These are phyloP conservation scores for Timema podura DNA, from an alignment of 2,888 invertebrate species.

Conservation along the genomic window DNA sequence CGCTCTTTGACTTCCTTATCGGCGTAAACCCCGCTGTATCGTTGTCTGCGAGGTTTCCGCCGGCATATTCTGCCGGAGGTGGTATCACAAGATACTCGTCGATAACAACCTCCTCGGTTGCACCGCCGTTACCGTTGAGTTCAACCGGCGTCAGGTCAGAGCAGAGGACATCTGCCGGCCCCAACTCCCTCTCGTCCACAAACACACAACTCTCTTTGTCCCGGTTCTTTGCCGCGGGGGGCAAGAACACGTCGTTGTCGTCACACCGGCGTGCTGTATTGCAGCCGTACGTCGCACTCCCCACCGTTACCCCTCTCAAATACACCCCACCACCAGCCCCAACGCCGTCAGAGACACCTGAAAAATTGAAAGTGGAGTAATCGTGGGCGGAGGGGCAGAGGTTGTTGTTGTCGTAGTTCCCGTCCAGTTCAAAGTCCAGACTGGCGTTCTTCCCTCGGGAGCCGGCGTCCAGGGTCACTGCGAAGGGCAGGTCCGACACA, in stretches of 20 bases:
- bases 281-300: too few relatives aligned
- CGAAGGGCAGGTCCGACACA: conserved; percentile 26
- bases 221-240: too few relatives aligned
- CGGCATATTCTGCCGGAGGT: conserved; percentile 41
- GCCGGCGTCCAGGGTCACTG: conserved; percentile 16
- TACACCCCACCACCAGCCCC: too few relatives aligned
- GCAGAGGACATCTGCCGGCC: conserved; percentile 13
- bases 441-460: conserved; percentile 1
- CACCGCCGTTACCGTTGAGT: conserved; percentile 33
- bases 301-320: too few relatives aligned
- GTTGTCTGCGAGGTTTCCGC: neutral
- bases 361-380: too few relatives aligned
- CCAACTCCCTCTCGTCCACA: neutral
- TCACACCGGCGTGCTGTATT: too few relatives aligned
- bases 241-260: too few relatives aligned
- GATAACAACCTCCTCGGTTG: conserved; percentile 29
- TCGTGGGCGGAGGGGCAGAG: too few relatives aligned
- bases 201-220: too few relatives aligned
- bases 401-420: neutral
- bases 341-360: too few relatives aligned
- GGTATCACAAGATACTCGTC: conserved; percentile 38
- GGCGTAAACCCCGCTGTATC: conserved; percentile 22
- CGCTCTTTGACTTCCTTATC: conserved; percentile 31
- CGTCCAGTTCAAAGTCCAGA: conserved; percentile 10
- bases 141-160: conserved; percentile 15